Base-by-base conservation (phyloP, 2,113 vertebrate genomes). In the Plestiodon gilberti region DNA sequence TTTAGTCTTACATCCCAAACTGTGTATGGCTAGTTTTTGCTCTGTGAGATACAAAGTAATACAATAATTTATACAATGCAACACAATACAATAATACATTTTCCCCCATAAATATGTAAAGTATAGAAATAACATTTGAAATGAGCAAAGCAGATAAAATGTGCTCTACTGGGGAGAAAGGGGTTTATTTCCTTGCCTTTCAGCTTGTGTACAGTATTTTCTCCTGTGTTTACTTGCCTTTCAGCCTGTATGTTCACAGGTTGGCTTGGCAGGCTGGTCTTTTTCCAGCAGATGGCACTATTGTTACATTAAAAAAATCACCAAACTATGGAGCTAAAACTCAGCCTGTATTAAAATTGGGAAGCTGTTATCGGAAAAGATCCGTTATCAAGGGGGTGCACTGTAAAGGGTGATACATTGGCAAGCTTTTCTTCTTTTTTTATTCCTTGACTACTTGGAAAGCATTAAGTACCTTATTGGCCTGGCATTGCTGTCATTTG, bases 251-350 rank as follows among this genome's bases (percentile, higher is more conserved):
- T 43, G 15, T 23, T 25, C 3, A 22, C 14, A 64, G 57, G 9
- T 78, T 43, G 35, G 0, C 10, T 9, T 30, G 43, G 84, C 59
- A 35, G 76, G 73, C 48, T 81, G 48, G 59, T 0, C 10, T 48
- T 38, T 0, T 7, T 74, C 93, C 95, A 91, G 87, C 76, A 95
- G 95, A 89, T 94, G 95, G 93, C 93, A 89, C 57, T 88, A 65
- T 92, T 92, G 95, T 67, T 81, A 84, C 84, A 81, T n/a, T 67
- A 20, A 61, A 52, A 57, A 38, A 30, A 69, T 14, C 43, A 35
- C 22, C 57, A 52, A 43, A 5, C 11, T 17, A 23, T 6, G 23
- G 3, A 65, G 62, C n/a, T 55, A 22, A 78, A 48, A 55, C 20
- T 23, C 43, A 67, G 2, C 22, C 20, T 78, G 52, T 30, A 3